Conservation (phyloP, 2,113 vertebrate genomes). For the Atlantisia rogersi region DNA sequence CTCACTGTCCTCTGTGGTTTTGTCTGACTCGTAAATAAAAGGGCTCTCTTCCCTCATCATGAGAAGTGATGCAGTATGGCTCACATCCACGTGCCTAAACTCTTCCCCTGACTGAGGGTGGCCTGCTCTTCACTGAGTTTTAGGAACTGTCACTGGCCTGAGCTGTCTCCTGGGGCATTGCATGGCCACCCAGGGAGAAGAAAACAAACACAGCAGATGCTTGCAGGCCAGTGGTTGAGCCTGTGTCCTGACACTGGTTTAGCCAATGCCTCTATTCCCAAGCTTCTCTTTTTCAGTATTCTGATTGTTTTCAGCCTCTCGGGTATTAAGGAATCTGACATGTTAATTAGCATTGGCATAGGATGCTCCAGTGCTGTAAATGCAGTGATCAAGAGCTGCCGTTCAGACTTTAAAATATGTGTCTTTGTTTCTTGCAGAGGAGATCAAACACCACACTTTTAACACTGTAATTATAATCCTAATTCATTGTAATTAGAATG, state of each 20-base stretch:
- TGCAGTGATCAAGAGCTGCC: background rate
- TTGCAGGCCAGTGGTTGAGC: background rate
- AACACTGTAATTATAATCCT: background rate
- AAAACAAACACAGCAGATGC: constrained; percentile 3
- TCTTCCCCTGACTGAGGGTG: background rate
- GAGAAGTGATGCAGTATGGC: background rate
- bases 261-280: background rate
- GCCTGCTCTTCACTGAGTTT: background rate
- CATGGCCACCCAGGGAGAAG: constrained; percentile 31
- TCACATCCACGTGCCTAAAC: background rate
- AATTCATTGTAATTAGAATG: background rate
- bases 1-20: background rate
- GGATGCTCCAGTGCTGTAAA: background rate
- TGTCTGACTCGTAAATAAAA: background rate
- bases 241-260: background rate
- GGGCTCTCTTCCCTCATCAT: background rate
- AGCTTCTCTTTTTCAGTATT: background rate
- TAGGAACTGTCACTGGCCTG: background rate
- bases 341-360: background rate
- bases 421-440: background rate
- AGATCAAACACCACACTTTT: background rate
- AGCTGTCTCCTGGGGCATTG: background rate
- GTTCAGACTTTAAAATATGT: background rate
- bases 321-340: background rate
- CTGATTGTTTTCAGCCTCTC: background rate